Evolutionary conservation across 2,888 invertebrate species (phyloP).

Genomic region (Lysandra coridon): DNA sequence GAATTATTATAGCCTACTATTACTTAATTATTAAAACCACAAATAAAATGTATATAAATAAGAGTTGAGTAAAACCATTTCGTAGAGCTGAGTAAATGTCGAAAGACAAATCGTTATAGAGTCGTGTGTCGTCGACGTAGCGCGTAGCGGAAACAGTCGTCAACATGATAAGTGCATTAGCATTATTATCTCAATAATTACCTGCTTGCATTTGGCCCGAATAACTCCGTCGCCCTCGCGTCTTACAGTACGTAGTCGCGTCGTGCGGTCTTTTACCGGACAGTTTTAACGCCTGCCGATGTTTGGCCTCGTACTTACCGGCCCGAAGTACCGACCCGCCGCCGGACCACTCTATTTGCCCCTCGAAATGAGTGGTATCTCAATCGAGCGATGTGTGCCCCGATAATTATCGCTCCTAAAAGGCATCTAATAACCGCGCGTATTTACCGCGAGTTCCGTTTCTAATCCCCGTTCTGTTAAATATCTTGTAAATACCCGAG

Average conservation of each 20-base stretch:
- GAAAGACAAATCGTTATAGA: slow-evolving; percentile 54
- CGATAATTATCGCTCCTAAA: slow-evolving; percentile 57
- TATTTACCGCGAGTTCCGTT: slow-evolving; percentile 41
- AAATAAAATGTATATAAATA: neutral
- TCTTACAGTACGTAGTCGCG: slow-evolving; percentile 63
- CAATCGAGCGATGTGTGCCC: slow-evolving; percentile 62
- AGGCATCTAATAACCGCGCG: slow-evolving; percentile 48
- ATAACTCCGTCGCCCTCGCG: slow-evolving; percentile 52
- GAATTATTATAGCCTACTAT: neutral
- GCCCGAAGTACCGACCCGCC: slow-evolving; percentile 47
- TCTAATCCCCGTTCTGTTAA: slow-evolving; percentile 43
- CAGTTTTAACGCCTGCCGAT: slow-evolving; percentile 55
- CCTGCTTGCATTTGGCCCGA: slow-evolving; percentile 78
- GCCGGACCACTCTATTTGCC: slow-evolving; percentile 50
- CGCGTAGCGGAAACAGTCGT: slow-evolving; percentile 74
- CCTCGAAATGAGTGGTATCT: slow-evolving; percentile 55
- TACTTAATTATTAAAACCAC: neutral
- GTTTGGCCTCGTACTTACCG: slow-evolving; percentile 70
- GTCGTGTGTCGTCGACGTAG: slow-evolving; percentile 49
- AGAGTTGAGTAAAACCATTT: neutral
- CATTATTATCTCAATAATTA: slow-evolving; percentile 80
- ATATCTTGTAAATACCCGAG: slow-evolving; percentile 32
- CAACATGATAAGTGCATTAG: slow-evolving; percentile 80
- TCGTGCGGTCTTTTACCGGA: slow-evolving; percentile 50
- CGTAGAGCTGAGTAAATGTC: slow-evolving; percentile 12